phyloP scores from a whole-genome alignment of 2,888 invertebrate genomes.

The Gisinianus flammeolus region DNA sequence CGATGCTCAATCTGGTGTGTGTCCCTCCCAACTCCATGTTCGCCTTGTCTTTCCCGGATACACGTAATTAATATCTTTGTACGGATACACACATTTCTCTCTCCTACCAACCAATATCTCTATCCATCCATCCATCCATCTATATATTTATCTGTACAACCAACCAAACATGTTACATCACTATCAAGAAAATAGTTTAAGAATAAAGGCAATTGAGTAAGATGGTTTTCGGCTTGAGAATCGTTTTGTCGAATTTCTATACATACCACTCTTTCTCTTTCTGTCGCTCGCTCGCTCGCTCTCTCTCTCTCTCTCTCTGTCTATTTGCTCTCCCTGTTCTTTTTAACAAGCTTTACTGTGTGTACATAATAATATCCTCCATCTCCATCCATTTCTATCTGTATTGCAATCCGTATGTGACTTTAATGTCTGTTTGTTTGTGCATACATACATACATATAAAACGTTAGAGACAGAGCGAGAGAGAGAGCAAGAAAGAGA shows the following conservation, averaged over 20 bases:
- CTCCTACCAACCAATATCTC: neutral
- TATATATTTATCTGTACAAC: neutral
- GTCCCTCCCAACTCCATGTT: neutral
- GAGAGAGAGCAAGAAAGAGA: neutral
- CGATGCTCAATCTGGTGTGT: constrained; percentile 31
- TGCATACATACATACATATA: neutral
- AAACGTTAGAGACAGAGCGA: neutral
- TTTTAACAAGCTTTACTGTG: no score
- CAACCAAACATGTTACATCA: neutral
- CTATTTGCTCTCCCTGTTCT: no score
- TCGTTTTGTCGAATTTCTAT: no score
- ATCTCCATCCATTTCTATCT: no score
- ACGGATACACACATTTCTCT: neutral
- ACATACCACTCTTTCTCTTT: neutral
- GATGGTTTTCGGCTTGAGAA: no score
- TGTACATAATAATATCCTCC: no score
- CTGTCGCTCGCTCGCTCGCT: neutral
- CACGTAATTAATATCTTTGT: constrained; percentile 25
- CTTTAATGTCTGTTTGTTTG: neutral
- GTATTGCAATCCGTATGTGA: no score
- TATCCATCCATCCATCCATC: neutral
- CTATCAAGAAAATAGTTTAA: constrained; percentile 15
- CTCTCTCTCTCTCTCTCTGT: neutral
- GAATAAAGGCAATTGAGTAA: constrained; percentile 29
- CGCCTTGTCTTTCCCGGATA: neutral